Evolutionary conservation across 2,797 vertebrate species (phyloP), one percentile per base, ranked within the genome.

Genomic region (Protosalanx chinensis): DNA sequence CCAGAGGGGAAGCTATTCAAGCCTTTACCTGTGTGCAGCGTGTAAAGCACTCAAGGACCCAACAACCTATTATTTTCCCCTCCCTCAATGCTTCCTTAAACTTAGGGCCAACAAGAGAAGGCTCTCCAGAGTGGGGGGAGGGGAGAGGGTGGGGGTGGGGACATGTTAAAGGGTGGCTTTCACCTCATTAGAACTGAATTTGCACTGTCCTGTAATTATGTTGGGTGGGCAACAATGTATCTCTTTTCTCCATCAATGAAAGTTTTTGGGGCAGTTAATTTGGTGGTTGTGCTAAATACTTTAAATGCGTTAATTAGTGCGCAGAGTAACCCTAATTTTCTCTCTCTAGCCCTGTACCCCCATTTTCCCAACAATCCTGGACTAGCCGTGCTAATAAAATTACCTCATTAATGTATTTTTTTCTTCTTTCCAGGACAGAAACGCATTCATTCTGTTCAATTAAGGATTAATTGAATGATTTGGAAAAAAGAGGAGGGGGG

Each of bases 201-300:
- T 94, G 93, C 90, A 92, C 93, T 94, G 93, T 95, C 92, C 94
- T 93, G 91, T 96, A 95, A 98, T 97, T 96, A 95, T 85, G 88
- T 80, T 75, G 88, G 88, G 87, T 92, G 93, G 89, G 93, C 91
- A 95, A 97, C 95, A 97, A 96, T 97, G 94, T 97, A 85, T 91
- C 91, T 93, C 93, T 87, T 91, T 91, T 89, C 93, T 83, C 69
- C 30, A 35, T 90, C 93, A 95, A 92, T 93, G 89, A 89, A 89
- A 91, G 91, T 91, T 95, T 92, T 94, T 95, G 93, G 94, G 93
- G 94, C 95, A 95, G 94, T 97, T 98, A 96, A 98, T 98, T 94
- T 95, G 93, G 92, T 91, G 95, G 91, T 92, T 93, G 90, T 92
- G 91, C 93, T 93, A 94, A 94, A 94, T 95, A 91, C 92, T 85